A percentile compares a stretch with the other conserved stretches of the same genome.
Conservation (phyloP, 2,888 invertebrate genomes). For the Poecilus cupreus region DNA sequence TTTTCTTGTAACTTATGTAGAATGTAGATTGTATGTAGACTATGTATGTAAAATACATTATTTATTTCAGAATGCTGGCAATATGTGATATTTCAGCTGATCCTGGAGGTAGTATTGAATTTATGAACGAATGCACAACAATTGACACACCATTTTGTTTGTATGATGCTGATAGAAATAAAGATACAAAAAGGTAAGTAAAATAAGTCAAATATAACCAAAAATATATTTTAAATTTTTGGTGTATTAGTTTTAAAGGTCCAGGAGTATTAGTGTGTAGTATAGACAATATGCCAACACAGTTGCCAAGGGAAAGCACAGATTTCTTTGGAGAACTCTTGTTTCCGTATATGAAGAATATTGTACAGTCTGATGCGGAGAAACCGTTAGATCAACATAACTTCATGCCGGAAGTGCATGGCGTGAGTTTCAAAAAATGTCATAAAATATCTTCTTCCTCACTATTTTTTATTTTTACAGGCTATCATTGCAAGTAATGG, state of each 20-base stretch:
- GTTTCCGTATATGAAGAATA: conserved; percentile 91
- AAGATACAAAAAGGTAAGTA: conserved; percentile 89
- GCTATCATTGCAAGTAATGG: conserved; percentile 99
- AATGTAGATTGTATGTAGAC: too few species aligned
- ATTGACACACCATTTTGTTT: conserved; percentile 99
- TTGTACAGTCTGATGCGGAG: conserved; percentile 88
- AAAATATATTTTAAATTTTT: background rate
- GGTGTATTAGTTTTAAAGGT: conserved; percentile 87
- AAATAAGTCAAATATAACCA: conserved; percentile 75
- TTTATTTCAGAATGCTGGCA: conserved; percentile 82
- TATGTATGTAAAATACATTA: too few species aligned
- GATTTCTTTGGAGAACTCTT: conserved; percentile 97
- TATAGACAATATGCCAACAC: conserved; percentile 99
- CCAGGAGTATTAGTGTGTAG: conserved; percentile 99
- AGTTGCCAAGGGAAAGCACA: conserved; percentile 96
- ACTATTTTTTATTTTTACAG: conserved; percentile 73
- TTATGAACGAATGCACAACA: conserved; percentile 99
- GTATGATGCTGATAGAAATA: conserved; percentile 99
- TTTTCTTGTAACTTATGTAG: too few species aligned
- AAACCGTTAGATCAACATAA: conserved; percentile 85
- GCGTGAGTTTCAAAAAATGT: conserved; percentile 74
- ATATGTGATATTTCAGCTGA: conserved; percentile 99
- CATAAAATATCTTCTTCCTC: conserved; percentile 2
- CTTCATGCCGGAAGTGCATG: conserved; percentile 83
- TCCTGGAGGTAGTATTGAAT: conserved; percentile 98